Conservation (phyloP, 1,140 invertebrate species). For the Archegozetes longisetosus region DNA sequence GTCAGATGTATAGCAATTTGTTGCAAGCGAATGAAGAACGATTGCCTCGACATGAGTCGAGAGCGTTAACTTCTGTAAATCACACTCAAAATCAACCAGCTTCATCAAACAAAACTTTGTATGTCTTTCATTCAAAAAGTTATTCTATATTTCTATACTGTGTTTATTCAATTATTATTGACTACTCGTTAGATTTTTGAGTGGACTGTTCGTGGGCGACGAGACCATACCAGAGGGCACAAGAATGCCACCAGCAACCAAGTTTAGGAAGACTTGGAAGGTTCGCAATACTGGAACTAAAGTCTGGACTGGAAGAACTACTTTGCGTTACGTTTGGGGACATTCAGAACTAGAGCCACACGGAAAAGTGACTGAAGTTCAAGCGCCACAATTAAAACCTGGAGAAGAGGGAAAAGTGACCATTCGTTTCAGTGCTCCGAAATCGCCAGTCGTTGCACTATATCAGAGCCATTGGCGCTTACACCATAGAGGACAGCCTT, state of each 20-base stretch:
- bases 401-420: slow-evolving; percentile 26
- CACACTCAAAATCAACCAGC: too few species aligned
- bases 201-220: slow-evolving; percentile 26
- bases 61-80: too few species aligned
- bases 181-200: slow-evolving; percentile 19
- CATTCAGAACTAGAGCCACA: neutral
- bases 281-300: slow-evolving; percentile 28
- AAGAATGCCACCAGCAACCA: slow-evolving; percentile 24
- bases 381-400: slow-evolving; percentile 22
- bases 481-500: slow-evolving; percentile 24
- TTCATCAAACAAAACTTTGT: too few species aligned
- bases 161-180: too few species aligned
- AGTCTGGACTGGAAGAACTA: slow-evolving; percentile 24
- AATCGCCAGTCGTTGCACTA: slow-evolving; percentile 19
- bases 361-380: neutral
- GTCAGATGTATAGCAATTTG: too few species aligned
- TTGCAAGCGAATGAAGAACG: too few species aligned
- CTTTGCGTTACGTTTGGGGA: neutral
- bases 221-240: slow-evolving; percentile 28
- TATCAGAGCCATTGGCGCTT: slow-evolving; percentile 31
- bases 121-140: too few species aligned
- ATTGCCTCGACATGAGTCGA: too few species aligned
- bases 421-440: slow-evolving; percentile 25
- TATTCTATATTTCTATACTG: too few species aligned
- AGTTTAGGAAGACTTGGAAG: slow-evolving; percentile 29